These are phyloP conservation scores for Orchestia grillus DNA, from an alignment of 1,140 invertebrate genomes.

Conservation along the genomic window DNA sequence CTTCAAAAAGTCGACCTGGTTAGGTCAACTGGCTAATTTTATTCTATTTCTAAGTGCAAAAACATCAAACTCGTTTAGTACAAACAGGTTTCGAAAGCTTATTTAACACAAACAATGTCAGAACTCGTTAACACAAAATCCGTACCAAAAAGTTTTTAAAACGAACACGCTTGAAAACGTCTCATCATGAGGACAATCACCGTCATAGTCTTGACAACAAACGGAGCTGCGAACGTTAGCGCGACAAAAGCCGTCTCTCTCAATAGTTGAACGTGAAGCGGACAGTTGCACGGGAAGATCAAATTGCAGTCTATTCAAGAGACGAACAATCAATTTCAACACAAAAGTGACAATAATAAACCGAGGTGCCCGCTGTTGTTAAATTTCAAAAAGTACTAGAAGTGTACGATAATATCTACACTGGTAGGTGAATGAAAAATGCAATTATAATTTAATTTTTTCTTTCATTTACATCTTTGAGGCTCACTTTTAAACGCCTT, in stretches of 20 bases:
- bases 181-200: not conserved
- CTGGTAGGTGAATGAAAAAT: not conserved
- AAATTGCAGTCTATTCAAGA: not conserved
- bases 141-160: not conserved
- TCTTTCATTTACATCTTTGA: not conserved
- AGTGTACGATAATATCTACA: not conserved
- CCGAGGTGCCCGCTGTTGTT: not conserved
- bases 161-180: not conserved
- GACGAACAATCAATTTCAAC: not conserved
- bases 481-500: not conserved
- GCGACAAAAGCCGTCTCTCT: not conserved
- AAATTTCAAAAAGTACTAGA: not conserved
- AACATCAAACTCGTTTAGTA: not conserved
- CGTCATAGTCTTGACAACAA: conserved; percentile 7
- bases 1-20: not conserved
- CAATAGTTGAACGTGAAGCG: not conserved
- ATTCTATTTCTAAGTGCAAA: not conserved
- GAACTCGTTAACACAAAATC: not conserved
- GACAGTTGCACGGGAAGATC: not conserved
- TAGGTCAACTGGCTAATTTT: not conserved
- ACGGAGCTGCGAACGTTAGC: not conserved
- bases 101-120: not conserved
- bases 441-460: not conserved
- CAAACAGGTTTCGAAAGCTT: conserved; percentile 1
- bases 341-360: not conserved